Conservation (phyloP, 2,797 vertebrate species). For the Darevskia mixta region DNA sequence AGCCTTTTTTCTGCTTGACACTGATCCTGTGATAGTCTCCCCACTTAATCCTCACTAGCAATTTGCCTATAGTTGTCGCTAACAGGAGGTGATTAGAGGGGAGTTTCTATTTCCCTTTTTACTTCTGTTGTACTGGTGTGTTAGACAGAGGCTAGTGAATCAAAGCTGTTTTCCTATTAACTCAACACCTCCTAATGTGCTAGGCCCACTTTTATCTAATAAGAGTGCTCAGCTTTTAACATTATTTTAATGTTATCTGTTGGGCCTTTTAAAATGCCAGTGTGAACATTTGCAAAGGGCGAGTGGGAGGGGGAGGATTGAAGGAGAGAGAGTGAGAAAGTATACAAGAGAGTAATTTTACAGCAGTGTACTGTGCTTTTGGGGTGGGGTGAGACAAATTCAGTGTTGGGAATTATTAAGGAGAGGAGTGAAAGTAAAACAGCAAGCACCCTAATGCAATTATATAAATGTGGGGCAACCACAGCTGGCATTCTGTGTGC, state of each 20-base stretch:
- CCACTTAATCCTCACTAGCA: conserved; percentile 81
- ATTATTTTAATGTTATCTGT: conserved; percentile 50
- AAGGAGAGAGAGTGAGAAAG: not conserved
- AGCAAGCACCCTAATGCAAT: not conserved
- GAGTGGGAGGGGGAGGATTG: not conserved
- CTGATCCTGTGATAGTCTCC: conserved; percentile 82
- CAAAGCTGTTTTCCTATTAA: conserved; percentile 78
- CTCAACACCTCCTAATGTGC: conserved; percentile 74
- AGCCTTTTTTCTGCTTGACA: conserved; percentile 82
- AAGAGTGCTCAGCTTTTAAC: conserved; percentile 59
- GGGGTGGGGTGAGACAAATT: not conserved
- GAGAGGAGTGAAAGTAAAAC: not conserved
- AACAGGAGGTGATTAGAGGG: conserved; percentile 81
- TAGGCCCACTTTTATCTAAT: conserved; percentile 74
- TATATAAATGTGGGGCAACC: not conserved
- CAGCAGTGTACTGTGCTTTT: not conserved
- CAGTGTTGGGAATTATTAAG: not conserved
- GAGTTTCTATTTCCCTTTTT: conserved; percentile 75
- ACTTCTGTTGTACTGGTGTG: conserved; percentile 68
- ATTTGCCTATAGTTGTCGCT: conserved; percentile 83
- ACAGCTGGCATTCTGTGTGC: not conserved
- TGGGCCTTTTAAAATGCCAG: conserved; percentile 51
- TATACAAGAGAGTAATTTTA: not conserved
- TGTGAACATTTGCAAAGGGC: conserved; percentile 31
- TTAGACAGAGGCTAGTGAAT: conserved; percentile 70